These are phyloP conservation scores for Empidonax alnorum DNA, from an alignment of 2,113 vertebrate genomes.

Conservation along the genomic window DNA sequence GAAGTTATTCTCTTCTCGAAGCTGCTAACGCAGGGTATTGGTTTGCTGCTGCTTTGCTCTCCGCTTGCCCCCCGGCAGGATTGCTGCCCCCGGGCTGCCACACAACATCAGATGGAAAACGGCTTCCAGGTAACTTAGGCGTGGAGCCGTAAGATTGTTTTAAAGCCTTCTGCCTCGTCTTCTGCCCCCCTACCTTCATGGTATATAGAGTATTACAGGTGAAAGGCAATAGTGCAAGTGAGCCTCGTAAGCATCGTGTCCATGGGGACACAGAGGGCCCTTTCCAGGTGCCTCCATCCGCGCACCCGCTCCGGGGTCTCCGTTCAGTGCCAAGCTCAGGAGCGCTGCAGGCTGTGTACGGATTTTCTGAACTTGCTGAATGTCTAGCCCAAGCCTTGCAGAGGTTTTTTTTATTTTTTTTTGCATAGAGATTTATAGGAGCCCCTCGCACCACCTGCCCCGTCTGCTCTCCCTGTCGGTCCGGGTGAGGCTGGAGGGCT, in stretches of 20 bases:
- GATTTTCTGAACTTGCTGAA: not conserved
- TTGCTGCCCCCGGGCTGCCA: not conserved
- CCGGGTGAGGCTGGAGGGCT: not conserved
- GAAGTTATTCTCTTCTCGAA: conserved; percentile 51
- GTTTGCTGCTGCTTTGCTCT: conserved; percentile 9
- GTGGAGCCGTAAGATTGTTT: not conserved
- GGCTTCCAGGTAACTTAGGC: not conserved
- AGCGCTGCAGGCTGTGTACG: not conserved
- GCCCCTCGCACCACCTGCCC: not conserved
- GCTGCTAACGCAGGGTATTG: conserved; percentile 25
- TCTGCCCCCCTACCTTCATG: not conserved
- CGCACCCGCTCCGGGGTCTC: not conserved
- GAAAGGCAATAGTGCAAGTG: conserved; percentile 51
- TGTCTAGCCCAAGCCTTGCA: conserved; percentile 18
- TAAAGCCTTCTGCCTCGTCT: not conserved
- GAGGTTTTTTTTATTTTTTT: conserved; percentile 26
- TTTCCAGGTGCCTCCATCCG: not conserved
- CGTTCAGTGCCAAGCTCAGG: not conserved
- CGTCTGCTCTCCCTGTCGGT: not conserved
- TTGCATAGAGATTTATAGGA: conserved; percentile 59
- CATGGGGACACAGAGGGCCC: not conserved
- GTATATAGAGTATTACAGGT: conserved; percentile 14
- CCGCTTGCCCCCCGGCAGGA: not conserved
- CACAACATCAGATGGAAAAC: not conserved
- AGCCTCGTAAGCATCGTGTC: not conserved